Conservation (phyloP, 2,888 invertebrate genomes). For the Ypsolopha scabrella region DNA sequence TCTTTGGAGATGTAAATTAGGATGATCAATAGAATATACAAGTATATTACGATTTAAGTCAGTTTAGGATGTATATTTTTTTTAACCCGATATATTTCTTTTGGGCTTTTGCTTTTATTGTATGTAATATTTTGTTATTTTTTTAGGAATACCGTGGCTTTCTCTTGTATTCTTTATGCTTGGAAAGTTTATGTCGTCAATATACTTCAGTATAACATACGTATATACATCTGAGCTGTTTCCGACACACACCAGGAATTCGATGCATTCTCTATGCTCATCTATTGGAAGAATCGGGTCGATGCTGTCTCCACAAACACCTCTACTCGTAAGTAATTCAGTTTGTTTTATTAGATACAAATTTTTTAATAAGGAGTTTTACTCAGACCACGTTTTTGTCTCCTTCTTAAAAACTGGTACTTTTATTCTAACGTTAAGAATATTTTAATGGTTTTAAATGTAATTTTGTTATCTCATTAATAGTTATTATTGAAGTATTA, state of each 20-base stretch:
- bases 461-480: background rate
- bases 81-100: no score
- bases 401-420: background rate
- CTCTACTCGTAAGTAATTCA: conserved; percentile 63
- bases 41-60: no score
- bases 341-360: background rate
- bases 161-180: conserved; percentile 67
- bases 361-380: background rate
- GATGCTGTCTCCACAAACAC: conserved; percentile 75
- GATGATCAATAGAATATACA: background rate
- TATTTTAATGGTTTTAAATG: no score
- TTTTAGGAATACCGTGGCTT: conserved; percentile 45
- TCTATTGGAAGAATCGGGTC: conserved; percentile 75
- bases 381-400: background rate
- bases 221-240: conserved; percentile 76
- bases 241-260: conserved; percentile 74
- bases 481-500: no score
- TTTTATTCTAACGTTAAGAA: no score
- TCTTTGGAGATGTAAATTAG: background rate
- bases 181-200: conserved; percentile 73
- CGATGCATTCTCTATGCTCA: conserved; percentile 74
- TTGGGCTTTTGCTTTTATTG: no score
- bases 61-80: no score
- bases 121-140: no score
- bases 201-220: conserved; percentile 73